A percentile compares a stretch with the other conserved stretches of the same genome.
Conservation (phyloP, 2,888 invertebrate species). For the Tipula unca region DNA sequence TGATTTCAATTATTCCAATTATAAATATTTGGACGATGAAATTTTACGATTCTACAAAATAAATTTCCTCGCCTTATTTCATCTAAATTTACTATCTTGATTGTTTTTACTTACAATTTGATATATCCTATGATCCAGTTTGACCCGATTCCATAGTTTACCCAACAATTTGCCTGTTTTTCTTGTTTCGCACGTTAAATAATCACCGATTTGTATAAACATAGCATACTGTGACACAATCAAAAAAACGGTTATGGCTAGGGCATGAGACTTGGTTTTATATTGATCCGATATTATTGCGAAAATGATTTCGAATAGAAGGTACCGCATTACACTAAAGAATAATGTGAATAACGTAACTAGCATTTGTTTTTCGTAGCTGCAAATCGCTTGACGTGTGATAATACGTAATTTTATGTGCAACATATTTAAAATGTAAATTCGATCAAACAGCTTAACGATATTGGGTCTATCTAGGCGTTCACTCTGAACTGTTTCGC, state of each 20-base stretch:
- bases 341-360: background rate
- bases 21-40: too few species aligned
- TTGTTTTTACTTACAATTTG: background rate
- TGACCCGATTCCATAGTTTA: background rate
- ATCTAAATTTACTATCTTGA: too few species aligned
- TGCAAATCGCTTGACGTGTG: background rate
- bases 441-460: background rate
- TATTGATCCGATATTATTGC: background rate
- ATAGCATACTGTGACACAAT: background rate
- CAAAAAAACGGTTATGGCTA: background rate
- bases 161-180: background rate
- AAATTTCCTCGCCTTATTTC: too few species aligned
- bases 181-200: background rate
- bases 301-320: background rate
- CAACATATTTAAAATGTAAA: background rate
- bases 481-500: background rate
- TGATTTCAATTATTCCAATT: too few species aligned
- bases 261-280: background rate
- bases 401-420: background rate
- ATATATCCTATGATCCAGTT: background rate
- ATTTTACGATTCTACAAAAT: too few species aligned
- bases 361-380: background rate
- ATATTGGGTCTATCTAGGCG: background rate
- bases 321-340: background rate
- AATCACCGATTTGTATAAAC: background rate